phyloP scores from a whole-genome alignment of 2,888 invertebrate genomes.

The Orthonychiurus folsomi region DNA sequence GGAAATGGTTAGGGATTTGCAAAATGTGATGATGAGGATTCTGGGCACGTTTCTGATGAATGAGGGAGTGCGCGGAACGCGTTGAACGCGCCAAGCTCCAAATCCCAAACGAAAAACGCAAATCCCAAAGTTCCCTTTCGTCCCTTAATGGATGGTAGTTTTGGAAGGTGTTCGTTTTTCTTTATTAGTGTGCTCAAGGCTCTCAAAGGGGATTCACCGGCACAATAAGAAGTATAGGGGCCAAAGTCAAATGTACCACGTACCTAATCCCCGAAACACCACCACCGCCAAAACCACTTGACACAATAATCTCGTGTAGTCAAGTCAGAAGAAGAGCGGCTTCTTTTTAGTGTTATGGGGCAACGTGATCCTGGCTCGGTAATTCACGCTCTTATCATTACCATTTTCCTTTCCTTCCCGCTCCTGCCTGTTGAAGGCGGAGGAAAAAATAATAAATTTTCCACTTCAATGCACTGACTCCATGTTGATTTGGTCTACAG shows the following conservation, averaged over 20 bases:
- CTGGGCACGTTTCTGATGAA: background rate
- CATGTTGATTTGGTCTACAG: no score
- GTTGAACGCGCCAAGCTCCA: background rate
- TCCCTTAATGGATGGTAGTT: no score
- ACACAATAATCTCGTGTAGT: constrained; percentile 11
- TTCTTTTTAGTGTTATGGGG: constrained; percentile 7
- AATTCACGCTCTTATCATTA: constrained; percentile 12
- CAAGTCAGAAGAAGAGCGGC: no score
- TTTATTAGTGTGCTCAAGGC: background rate
- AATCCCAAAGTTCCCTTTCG: background rate
- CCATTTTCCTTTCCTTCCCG: constrained; percentile 7
- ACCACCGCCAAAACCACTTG: constrained; percentile 4
- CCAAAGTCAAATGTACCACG: constrained; percentile 1
- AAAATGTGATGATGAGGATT: background rate
- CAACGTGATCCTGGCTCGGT: constrained; percentile 9
- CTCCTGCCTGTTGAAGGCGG: background rate
- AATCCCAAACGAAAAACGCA: background rate
- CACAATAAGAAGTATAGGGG: background rate
- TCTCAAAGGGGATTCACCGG: background rate
- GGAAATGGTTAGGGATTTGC: background rate
- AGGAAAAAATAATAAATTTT: constrained; percentile 1
- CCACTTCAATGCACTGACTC: background rate
- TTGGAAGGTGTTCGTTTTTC: no score
- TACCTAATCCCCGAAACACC: background rate
- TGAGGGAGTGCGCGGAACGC: background rate